Evolutionary conservation across 2,888 invertebrate species (phyloP).

Genomic region (Coelinius sp.): DNA sequence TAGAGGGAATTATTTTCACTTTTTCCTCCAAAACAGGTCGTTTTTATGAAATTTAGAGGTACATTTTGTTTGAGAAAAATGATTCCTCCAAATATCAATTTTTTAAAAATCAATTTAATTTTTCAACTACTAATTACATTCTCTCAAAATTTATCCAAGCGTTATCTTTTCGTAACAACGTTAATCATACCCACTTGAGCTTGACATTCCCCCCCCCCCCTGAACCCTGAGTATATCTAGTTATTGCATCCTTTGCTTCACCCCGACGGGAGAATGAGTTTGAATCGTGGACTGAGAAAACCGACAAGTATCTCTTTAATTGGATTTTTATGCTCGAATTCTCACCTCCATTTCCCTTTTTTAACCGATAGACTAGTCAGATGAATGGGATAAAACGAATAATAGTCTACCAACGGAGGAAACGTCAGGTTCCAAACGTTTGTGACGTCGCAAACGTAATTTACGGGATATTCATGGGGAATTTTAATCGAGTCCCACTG

Average conservation of each 20-base stretch:
- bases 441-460: not conserved
- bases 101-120: too few relatives aligned
- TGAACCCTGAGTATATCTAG: not conserved
- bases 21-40: not conserved
- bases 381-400: not conserved
- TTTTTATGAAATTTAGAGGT: too few relatives aligned
- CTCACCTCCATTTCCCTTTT: not conserved
- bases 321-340: slow-evolving; percentile 62
- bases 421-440: not conserved
- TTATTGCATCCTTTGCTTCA: not conserved
- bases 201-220: not conserved
- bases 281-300: slow-evolving; percentile 38
- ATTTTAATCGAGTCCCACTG: slow-evolving; percentile 32
- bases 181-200: not conserved
- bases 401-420: not conserved
- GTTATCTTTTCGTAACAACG: not conserved
- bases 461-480: not conserved
- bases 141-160: not conserved
- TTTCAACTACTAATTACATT: not conserved
- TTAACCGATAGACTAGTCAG: slow-evolving; percentile 13
- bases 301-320: slow-evolving; percentile 63
- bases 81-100: too few relatives aligned
- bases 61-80: too few relatives aligned
- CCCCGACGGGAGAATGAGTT: not conserved
- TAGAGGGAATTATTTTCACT: not conserved